A percentile compares a stretch with the other conserved stretches of the same genome.
Evolutionary conservation across 1,140 invertebrate genomes (phyloP).

Genomic region (Drosophila nebulosa): DNA sequence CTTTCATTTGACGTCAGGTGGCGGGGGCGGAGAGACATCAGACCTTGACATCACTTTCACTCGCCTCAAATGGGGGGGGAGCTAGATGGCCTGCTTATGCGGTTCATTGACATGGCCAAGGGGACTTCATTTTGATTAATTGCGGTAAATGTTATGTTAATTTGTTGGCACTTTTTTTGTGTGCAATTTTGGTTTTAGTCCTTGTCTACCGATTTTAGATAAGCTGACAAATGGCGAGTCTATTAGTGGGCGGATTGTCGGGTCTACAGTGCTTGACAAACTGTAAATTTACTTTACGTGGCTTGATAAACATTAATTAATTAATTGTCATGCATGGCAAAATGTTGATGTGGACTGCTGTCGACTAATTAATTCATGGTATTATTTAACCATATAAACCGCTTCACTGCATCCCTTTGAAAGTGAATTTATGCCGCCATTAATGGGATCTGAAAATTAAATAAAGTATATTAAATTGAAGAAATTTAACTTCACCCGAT

Average conservation of each 20-base stretch:
- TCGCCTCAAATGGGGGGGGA: not conserved
- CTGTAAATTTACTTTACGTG: slow-evolving; percentile 12
- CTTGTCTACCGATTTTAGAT: slow-evolving; percentile 46
- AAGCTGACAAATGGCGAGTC: slow-evolving; percentile 43
- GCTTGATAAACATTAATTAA: slow-evolving; percentile 51
- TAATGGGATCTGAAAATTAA: not conserved
- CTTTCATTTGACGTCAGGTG: not conserved
- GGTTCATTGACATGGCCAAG: slow-evolving; percentile 44
- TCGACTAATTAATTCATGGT: not conserved
- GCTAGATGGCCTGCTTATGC: slow-evolving; percentile 30
- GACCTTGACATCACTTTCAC: not conserved
- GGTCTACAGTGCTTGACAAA: slow-evolving; percentile 12
- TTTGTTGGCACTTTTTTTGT: slow-evolving; percentile 59
- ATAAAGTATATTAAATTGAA: not conserved
- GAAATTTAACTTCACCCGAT: too few species aligned
- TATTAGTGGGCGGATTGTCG: slow-evolving; percentile 37
- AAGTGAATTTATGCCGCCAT: not conserved
- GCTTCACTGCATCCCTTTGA: not conserved
- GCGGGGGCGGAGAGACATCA: not conserved
- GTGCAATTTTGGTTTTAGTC: slow-evolving; percentile 4
- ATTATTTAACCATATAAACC: not conserved
- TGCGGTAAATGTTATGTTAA: slow-evolving; percentile 69
- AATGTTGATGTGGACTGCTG: slow-evolving; percentile 14
- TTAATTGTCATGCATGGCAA: slow-evolving; percentile 43
- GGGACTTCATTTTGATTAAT: slow-evolving; percentile 63